phyloP scores from a whole-genome alignment of 92 coral and sea anemone species.

The Desmophyllum pertusum region DNA sequence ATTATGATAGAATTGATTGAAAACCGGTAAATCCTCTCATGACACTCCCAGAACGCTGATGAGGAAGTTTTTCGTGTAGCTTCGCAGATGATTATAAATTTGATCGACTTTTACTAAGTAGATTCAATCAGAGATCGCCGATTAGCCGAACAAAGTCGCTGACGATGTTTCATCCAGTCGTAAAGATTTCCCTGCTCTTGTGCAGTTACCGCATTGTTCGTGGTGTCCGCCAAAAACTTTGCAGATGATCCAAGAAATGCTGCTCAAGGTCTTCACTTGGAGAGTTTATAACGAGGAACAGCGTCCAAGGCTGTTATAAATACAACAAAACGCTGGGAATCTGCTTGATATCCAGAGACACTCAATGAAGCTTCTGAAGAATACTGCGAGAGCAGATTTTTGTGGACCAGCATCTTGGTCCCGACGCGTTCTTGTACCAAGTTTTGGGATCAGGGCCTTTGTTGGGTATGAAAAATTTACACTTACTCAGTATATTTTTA shows the following conservation, averaged over 20 bases:
- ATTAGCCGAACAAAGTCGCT: too few relatives aligned
- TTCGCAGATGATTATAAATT: too few relatives aligned
- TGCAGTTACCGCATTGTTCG: neutral
- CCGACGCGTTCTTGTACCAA: neutral
- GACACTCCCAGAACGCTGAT: too few relatives aligned
- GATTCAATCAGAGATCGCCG: too few relatives aligned
- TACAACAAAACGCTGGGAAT: conserved; percentile 1
- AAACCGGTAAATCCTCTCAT: too few relatives aligned
- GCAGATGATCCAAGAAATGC: neutral
- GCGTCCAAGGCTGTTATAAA: neutral
- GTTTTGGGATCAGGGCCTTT: conserved; percentile 1
- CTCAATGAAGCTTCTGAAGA: neutral
- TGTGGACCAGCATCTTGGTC: neutral
- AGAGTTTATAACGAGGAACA: neutral
- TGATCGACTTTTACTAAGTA: too few relatives aligned
- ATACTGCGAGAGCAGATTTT: neutral
- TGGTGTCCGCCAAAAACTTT: neutral
- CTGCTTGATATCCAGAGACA: neutral
- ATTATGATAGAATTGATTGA: too few relatives aligned
- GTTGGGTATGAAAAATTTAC: neutral
- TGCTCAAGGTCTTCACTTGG: neutral
- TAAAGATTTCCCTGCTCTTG: neutral
- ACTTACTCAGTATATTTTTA: too few relatives aligned
- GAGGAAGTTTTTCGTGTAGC: too few relatives aligned
- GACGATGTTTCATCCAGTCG: neutral